A percentile compares a stretch with the other conserved stretches of the same genome.
Evolutionary conservation across 2,888 invertebrate genomes (phyloP).

Genomic region (Liodrosophila aerea): DNA sequence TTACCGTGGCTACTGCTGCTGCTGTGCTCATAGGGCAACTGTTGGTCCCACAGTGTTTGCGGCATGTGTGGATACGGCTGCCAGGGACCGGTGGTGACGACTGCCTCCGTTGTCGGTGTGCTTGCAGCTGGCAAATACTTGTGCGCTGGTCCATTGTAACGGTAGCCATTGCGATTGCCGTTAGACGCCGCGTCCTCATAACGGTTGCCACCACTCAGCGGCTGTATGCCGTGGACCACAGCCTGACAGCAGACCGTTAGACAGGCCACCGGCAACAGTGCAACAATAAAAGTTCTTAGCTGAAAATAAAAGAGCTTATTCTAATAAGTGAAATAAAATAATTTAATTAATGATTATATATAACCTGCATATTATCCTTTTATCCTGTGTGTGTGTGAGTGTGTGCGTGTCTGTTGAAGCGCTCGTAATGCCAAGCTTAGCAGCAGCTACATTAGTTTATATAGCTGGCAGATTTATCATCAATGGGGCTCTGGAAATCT

Average conservation of each 20-base stretch:
- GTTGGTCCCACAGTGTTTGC: constrained; percentile 6
- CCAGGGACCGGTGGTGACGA: constrained; percentile 49
- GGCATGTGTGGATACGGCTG: constrained; percentile 22
- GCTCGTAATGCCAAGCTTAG: constrained; percentile 30
- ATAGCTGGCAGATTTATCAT: constrained; percentile 46
- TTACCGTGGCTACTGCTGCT: constrained; percentile 16
- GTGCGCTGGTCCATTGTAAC: constrained; percentile 66
- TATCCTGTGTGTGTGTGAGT: constrained; percentile 1
- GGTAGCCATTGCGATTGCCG: constrained; percentile 49
- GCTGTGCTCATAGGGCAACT: constrained; percentile 21
- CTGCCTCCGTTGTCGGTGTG: constrained; percentile 23
- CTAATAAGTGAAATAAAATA: too few relatives aligned
- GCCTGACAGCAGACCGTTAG: constrained; percentile 22
- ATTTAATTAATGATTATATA: background rate
- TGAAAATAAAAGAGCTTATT: background rate
- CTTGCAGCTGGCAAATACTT: constrained; percentile 55
- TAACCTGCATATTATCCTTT: constrained; percentile 13
- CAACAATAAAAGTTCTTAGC: constrained; percentile 11
- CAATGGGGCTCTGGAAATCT: background rate
- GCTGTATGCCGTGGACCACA: constrained; percentile 54
- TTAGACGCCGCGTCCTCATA: constrained; percentile 6
- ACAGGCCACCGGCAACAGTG: constrained; percentile 16
- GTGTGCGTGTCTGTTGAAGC: constrained; percentile 17
- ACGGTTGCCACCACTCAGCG: constrained; percentile 6
- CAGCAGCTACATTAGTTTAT: constrained; percentile 40